phyloP scores from a whole-genome alignment of 2,797 vertebrate species.

The Hapalemur alaotrensis region DNA sequence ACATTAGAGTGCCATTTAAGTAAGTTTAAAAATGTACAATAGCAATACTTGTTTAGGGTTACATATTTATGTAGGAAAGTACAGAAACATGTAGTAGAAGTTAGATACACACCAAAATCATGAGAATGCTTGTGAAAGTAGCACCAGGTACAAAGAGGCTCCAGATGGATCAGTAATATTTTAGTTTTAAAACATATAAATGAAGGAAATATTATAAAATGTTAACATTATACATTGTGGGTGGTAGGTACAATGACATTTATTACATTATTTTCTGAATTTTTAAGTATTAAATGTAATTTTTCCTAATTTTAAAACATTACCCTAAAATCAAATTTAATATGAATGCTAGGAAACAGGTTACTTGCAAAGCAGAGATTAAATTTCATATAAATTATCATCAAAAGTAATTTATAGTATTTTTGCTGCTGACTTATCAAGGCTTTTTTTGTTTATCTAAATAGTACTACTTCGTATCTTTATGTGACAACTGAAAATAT shows the following conservation, averaged over 20 bases:
- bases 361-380: background rate
- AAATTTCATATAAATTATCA: background rate
- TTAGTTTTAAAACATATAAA: conserved; percentile 15
- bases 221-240: background rate
- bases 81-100: background rate
- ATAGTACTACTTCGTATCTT: background rate
- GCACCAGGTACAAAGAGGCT: background rate
- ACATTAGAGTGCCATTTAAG: background rate
- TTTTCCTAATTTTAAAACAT: conserved; percentile 22
- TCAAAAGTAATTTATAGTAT: background rate
- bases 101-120: background rate
- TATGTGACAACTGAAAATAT: background rate
- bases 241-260: background rate
- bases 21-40: background rate
- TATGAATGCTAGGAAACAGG: background rate
- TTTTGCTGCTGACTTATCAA: background rate
- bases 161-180: background rate
- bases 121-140: background rate
- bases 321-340: background rate
- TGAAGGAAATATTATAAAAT: background rate
- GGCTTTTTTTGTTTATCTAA: background rate
- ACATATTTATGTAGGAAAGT: background rate
- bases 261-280: background rate
- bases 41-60: background rate
- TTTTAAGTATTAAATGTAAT: background rate